Evolutionary conservation across 2,888 invertebrate genomes (phyloP).

Genomic region (Mimachlamys varia): DNA sequence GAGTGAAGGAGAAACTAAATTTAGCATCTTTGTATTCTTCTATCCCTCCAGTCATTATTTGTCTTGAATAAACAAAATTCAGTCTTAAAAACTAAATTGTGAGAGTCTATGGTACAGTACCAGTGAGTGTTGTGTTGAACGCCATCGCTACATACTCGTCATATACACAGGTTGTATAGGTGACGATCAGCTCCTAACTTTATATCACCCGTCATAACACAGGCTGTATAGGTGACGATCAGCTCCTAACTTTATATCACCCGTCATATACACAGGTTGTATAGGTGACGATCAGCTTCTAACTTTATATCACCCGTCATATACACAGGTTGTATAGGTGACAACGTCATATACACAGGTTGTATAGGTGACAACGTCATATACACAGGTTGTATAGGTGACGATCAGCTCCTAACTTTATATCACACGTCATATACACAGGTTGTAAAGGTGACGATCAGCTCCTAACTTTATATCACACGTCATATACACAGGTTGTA

Average conservation of each 20-base stretch:
- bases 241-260: too few species aligned
- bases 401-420: neutral
- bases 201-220: neutral
- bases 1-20: neutral
- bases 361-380: too few species aligned
- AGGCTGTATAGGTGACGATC: too few species aligned
- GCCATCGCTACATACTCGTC: neutral
- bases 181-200: neutral
- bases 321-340: too few species aligned
- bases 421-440: neutral
- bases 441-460: too few species aligned
- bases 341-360: too few species aligned
- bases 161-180: neutral
- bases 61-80: neutral
- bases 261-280: too few species aligned
- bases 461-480: too few species aligned
- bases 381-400: neutral
- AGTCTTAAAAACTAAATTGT: neutral
- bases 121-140: neutral
- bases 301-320: too few species aligned
- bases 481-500: too few species aligned
- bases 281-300: too few species aligned
- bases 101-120: neutral
- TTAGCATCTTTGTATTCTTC: neutral
- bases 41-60: too few species aligned